A percentile compares a stretch with the other conserved stretches of the same genome.
Conservation (phyloP, 2,888 invertebrate genomes). For the Corbicula japonica region DNA sequence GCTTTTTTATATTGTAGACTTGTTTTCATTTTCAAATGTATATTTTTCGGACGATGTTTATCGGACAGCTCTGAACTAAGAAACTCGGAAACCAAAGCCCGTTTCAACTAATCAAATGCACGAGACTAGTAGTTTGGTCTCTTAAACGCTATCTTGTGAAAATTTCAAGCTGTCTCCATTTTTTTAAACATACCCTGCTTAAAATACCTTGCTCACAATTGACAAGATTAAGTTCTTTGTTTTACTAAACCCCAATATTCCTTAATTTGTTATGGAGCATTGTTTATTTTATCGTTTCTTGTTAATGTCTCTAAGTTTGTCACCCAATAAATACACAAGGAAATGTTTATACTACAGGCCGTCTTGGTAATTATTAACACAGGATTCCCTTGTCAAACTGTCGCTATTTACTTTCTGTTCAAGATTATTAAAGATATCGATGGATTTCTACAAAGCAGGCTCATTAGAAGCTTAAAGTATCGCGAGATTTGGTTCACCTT, state of each 20-base stretch:
- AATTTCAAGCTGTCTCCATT: too few relatives aligned
- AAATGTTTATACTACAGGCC: conserved; percentile 28
- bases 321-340: conserved; percentile 43
- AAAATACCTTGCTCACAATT: too few relatives aligned
- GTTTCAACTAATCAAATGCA: too few relatives aligned
- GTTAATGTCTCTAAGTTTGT: conserved; percentile 57
- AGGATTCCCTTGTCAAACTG: conserved; percentile 59
- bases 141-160: too few relatives aligned
- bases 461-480: conserved; percentile 59
- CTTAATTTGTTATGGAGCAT: conserved; percentile 37
- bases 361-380: conserved; percentile 56
- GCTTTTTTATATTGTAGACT: too few relatives aligned
- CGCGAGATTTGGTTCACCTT: conserved; percentile 36
- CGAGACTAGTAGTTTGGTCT: too few relatives aligned
- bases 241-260: conserved; percentile 2
- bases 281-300: conserved; percentile 56
- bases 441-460: conserved; percentile 49
- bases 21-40: too few relatives aligned
- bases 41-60: too few relatives aligned
- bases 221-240: conserved; percentile 37
- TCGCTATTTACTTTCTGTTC: conserved; percentile 58
- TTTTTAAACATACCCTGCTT: too few relatives aligned
- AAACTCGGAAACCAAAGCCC: too few relatives aligned
- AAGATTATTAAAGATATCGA: conserved; percentile 66
- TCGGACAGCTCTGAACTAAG: too few relatives aligned